A percentile compares a stretch with the other conserved stretches of the same genome.
Conservation (phyloP, 1,140 invertebrate species). For the Ptiloglossa arizonensis region DNA sequence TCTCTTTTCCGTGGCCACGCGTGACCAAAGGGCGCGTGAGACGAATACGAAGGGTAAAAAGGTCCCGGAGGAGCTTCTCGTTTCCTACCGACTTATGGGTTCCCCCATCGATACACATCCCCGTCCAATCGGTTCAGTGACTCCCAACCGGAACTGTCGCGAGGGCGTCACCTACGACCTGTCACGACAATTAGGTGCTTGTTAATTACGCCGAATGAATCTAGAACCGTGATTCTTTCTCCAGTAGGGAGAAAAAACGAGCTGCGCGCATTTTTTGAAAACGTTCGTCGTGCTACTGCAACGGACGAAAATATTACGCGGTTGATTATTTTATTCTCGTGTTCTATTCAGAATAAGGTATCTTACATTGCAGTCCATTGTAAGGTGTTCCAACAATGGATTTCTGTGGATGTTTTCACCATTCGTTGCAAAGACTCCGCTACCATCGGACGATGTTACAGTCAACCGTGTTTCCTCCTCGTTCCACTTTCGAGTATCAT, state of each 20-base stretch:
- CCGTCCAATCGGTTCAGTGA: not conserved
- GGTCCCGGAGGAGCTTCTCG: slow-evolving; percentile 27
- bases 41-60: slow-evolving; percentile 22
- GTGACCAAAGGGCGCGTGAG: slow-evolving; percentile 29
- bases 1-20: slow-evolving; percentile 5
- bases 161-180: not conserved
- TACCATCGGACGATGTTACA: too few species aligned
- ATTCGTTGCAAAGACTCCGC: too few species aligned
- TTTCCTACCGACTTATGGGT: slow-evolving; percentile 32
- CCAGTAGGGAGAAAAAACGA: not conserved
- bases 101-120: slow-evolving; percentile 12
- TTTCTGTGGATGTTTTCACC: too few species aligned
- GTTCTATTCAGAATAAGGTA: too few species aligned
- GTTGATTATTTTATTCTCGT: too few species aligned
- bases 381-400: too few species aligned
- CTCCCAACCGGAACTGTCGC: not conserved
- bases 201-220: not conserved
- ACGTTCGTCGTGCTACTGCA: too few species aligned
- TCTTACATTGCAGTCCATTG: too few species aligned
- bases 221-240: not conserved
- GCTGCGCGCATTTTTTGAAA: too few species aligned
- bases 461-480: too few species aligned
- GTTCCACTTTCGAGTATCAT: too few species aligned
- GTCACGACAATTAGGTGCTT: not conserved
- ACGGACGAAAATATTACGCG: too few species aligned